Conservation (phyloP, 2,113 vertebrate genomes). For the Eurypyga helias region DNA sequence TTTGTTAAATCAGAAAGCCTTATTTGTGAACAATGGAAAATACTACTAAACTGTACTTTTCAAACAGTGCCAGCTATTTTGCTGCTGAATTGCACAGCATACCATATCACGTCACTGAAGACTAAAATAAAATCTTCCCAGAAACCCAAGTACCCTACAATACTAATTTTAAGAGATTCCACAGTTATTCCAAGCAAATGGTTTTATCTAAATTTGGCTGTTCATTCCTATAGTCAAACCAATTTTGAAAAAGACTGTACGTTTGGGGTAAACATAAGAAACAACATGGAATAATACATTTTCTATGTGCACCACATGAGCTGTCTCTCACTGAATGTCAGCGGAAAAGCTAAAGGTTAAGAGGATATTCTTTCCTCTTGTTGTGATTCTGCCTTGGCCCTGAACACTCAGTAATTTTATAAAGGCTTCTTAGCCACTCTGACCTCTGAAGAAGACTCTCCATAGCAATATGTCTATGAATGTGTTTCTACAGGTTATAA, state of each 20-base stretch:
- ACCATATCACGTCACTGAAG: background rate
- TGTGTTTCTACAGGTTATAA: background rate
- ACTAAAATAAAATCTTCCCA: conserved; percentile 67
- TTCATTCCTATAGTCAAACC: background rate
- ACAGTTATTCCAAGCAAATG: conserved; percentile 30
- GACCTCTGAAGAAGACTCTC: background rate
- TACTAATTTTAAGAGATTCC: conserved; percentile 55
- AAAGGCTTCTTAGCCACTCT: background rate
- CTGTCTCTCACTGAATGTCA: background rate
- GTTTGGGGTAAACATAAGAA: background rate
- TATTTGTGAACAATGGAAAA: conserved; percentile 48
- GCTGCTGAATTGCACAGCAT: conserved; percentile 27
- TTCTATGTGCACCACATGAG: background rate
- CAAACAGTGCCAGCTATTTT: background rate
- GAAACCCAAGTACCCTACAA: conserved; percentile 44
- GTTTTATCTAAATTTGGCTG: conserved; percentile 53
- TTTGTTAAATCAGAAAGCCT: background rate
- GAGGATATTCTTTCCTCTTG: background rate
- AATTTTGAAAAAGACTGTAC: background rate
- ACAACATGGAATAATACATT: background rate
- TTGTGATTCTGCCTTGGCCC: background rate
- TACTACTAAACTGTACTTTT: background rate
- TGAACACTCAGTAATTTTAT: background rate
- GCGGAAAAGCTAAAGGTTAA: background rate
- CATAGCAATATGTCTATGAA: background rate